Conservation (phyloP, 2,113 vertebrate genomes). For the Sprattus sprattus region DNA sequence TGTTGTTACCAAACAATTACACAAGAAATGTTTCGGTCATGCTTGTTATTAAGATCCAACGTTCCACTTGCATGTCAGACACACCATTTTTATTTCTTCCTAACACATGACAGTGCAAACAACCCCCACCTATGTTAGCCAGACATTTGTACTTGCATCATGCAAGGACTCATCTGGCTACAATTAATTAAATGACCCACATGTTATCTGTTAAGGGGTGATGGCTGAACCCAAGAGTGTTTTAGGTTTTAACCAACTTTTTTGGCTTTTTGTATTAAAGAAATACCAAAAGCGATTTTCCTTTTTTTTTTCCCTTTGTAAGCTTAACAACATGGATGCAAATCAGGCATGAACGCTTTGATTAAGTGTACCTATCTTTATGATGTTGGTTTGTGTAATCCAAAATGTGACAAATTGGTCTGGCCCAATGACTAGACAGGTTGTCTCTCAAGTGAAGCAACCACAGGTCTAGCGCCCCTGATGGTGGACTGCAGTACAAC, state of each 20-base stretch:
- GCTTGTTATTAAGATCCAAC: not conserved
- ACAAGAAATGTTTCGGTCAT: not conserved
- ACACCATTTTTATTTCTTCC: not conserved
- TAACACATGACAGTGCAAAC: not conserved
- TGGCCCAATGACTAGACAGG: not conserved
- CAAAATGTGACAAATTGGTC: constrained; percentile 1
- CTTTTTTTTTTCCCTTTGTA: not conserved
- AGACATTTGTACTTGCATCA: not conserved
- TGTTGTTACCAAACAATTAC: not conserved
- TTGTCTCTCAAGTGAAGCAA: not conserved
- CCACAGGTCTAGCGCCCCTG: too few species aligned
- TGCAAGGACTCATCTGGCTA: not conserved
- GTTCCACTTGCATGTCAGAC: constrained; percentile 1
- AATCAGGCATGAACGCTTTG: not conserved
- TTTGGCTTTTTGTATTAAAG: constrained; percentile 3
- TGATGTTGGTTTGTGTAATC: not conserved
- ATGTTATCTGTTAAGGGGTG: not conserved
- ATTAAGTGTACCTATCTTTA: not conserved
- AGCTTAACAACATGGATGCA: not conserved
- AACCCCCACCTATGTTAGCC: not conserved
- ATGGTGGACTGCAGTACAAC: too few species aligned
- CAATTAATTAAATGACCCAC: not conserved
- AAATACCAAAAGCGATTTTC: not conserved
- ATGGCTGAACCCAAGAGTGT: not conserved
- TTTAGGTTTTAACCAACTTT: not conserved